Percentiles rank a stretch among this genome's conserved stretches.
These are phyloP conservation scores for Ceyx melanurus DNA, from an alignment of 2,113 vertebrate species.

Conservation along the genomic window DNA sequence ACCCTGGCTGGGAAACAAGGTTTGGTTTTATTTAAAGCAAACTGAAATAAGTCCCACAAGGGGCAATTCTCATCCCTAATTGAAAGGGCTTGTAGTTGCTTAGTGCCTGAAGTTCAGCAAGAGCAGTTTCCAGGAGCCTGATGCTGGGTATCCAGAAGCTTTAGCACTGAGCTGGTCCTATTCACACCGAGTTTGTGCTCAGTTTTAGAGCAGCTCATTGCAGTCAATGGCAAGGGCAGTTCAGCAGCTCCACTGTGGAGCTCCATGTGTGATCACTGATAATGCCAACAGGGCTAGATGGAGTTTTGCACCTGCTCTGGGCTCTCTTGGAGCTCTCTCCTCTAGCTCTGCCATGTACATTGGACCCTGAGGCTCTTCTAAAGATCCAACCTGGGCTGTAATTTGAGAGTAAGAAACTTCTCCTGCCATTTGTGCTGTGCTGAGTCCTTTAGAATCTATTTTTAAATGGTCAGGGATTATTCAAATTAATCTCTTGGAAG, in stretches of 20 bases:
- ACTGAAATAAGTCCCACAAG: neutral
- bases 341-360: neutral
- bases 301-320: neutral
- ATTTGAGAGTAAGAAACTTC: neutral
- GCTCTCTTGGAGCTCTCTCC: neutral
- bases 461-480: neutral
- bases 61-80: neutral
- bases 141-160: neutral
- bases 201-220: neutral
- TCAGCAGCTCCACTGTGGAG: neutral
- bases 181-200: neutral
- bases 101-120: neutral
- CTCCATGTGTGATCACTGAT: neutral
- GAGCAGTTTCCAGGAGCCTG: neutral
- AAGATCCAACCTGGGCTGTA: neutral
- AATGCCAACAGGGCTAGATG: neutral
- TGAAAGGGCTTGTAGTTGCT: neutral
- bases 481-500: neutral
- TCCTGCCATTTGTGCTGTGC: neutral
- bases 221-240: neutral
- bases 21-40: neutral
- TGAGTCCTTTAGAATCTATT: neutral
- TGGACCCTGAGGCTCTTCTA: neutral
- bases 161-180: neutral
- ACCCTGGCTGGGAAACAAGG: neutral